Evolutionary conservation across 2,797 vertebrate genomes (phyloP).

Genomic region (Dicrostonyx torquatus): DNA sequence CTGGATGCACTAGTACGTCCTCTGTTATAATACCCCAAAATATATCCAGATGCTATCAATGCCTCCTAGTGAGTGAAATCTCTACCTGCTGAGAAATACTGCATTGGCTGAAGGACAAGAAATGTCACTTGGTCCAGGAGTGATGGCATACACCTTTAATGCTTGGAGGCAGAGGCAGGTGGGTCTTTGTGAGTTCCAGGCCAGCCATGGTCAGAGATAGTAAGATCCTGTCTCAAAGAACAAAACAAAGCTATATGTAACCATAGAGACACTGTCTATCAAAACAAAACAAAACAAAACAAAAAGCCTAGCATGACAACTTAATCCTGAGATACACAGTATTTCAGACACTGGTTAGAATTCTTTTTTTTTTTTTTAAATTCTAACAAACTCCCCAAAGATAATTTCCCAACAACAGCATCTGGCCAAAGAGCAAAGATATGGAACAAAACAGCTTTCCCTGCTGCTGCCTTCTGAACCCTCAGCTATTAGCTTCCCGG

Average conservation of each 20-base stretch:
- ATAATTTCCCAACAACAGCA: slow-evolving; percentile 3
- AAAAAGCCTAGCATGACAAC: background rate
- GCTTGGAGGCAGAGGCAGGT: background rate
- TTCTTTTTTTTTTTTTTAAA: background rate
- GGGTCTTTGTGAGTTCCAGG: background rate
- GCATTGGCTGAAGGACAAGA: background rate
- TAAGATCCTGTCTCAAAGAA: background rate
- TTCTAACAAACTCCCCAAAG: background rate
- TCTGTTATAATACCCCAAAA: background rate
- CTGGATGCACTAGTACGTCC: background rate
- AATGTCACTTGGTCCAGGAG: background rate
- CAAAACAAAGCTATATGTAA: background rate
- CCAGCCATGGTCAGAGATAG: background rate
- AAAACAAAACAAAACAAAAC: background rate
- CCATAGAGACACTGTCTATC: background rate
- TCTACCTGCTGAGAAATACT: background rate
- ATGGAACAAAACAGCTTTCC: background rate
- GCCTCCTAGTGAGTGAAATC: background rate
- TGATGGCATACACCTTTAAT: background rate
- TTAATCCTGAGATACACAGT: background rate
- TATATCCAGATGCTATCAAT: background rate
- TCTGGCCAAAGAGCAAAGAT: background rate
- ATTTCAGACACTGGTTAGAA: background rate
- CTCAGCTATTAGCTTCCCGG: background rate
- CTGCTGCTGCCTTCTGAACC: background rate